Percentiles rank a stretch among this genome's conserved stretches.
phyloP scores from a whole-genome alignment of 1,140 invertebrate genomes.

The Drosophila biarmipes region DNA sequence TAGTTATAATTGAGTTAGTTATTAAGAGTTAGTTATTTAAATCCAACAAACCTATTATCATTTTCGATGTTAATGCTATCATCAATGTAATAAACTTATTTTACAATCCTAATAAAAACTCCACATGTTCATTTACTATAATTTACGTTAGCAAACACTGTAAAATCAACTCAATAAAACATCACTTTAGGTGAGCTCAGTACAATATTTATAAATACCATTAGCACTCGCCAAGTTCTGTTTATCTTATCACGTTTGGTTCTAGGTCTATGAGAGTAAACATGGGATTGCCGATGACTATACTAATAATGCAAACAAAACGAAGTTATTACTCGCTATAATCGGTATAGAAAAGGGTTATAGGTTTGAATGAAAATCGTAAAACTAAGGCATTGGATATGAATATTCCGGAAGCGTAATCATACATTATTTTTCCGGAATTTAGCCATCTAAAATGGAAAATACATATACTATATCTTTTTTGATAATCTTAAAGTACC shows the following conservation, averaged over 20 bases:
- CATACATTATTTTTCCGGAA: no score
- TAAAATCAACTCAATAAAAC: background rate
- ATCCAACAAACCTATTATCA: no score
- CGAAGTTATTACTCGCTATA: background rate
- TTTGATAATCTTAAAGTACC: no score
- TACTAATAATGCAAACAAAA: background rate
- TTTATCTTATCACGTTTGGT: constrained; percentile 66
- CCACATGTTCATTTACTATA: background rate
- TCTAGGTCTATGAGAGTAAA: constrained; percentile 20
- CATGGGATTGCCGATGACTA: constrained; percentile 6
- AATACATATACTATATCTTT: no score
- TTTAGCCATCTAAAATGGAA: no score
- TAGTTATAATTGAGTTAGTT: no score
- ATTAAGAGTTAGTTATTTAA: no score
- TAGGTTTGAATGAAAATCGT: no score
- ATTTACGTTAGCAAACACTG: background rate
- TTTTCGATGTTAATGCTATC: no score
- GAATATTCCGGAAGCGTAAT: no score
- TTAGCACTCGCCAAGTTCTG: constrained; percentile 17
- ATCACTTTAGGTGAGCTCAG: constrained; percentile 1
- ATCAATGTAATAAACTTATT: background rate
- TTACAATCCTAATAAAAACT: background rate
- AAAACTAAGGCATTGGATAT: no score
- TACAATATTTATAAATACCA: constrained; percentile 14
- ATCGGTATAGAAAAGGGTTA: background rate